Evolutionary conservation across 1,140 invertebrate genomes (phyloP), one percentile per base, ranked within the genome.

Genomic region (Latrodectus geometricus): DNA sequence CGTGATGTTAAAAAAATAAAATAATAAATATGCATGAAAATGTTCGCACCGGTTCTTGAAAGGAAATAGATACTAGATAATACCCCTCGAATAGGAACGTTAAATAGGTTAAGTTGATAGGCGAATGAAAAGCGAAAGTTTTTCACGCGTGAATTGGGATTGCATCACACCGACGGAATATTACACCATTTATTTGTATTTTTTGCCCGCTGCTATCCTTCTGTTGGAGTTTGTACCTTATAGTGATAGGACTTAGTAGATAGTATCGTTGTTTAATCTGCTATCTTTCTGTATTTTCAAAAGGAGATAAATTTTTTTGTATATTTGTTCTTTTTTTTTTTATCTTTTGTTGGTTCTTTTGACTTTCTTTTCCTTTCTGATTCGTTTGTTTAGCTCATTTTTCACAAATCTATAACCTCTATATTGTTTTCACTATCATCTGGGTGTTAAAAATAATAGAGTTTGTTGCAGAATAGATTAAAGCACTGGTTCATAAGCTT

Each of bases 41-140:
- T 35, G 35, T 35, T 35, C 35, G 35, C 35, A 61, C 54, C 54
- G 17, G 11, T 61, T 61, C 54, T 61, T 61, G 54, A 17, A 61
- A 61, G 54, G 17, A 61, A 61, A 61, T 14, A 20, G 12, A 73
- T 35, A 15, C n/a, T 49, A 48, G 73, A 84, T 84, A 84, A 73
- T 23, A 61, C 69, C 50, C 15, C 35, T 61, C 56, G 49, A 82
- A 82, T 52, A 74, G 69, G 21, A n/a, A 65, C 21, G 74, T 70
- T 86, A 86, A 86, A 77, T 86, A 86, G 83, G 83, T 86, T 86
- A 86, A 86, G 83, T 86, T 86, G 83, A 86, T 86, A 77, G 74
- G 65, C 23, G 20, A 8, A 54, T 4, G 21, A 66, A 86, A 73
- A 35, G 9, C n/a, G 68, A 69, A 69, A 69, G 68, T 69, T 69